Percentiles rank a stretch among this genome's conserved stretches.
Evolutionary conservation across 1,140 invertebrate species (phyloP).

Genomic region (Bombus confusus): DNA sequence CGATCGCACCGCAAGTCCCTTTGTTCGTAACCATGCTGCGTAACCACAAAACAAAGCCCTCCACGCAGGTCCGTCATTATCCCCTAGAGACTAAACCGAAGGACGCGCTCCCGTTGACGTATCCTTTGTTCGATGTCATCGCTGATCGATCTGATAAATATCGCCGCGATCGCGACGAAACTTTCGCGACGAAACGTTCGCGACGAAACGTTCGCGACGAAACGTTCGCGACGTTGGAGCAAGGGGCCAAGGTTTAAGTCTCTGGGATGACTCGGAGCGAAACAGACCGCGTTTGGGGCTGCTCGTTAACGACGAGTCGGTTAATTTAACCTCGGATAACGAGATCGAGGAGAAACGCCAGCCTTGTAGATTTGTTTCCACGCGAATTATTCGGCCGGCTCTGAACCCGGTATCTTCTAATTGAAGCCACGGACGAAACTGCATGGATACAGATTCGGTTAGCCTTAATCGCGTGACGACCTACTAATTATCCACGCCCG

Average conservation of each 20-base stretch:
- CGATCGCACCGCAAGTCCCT: constrained; percentile 27
- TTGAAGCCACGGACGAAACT: constrained; percentile 40
- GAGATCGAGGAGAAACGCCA: not conserved
- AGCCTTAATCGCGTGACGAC: constrained; percentile 67
- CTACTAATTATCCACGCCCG: constrained; percentile 66
- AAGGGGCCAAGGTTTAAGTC: not conserved
- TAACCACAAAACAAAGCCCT: constrained; percentile 55
- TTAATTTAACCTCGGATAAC: constrained; percentile 28
- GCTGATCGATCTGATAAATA: too few species aligned
- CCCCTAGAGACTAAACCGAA: constrained; percentile 26
- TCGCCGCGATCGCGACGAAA: too few species aligned
- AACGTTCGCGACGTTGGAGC: not conserved
- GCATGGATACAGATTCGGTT: constrained; percentile 64
- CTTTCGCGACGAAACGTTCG: too few species aligned
- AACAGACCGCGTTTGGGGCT: not conserved
- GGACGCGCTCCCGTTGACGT: not conserved
- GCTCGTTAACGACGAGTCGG: constrained; percentile 13
- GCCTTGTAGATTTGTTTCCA: constrained; percentile 48
- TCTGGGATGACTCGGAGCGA: not conserved
- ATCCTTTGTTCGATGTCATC: constrained; percentile 29
- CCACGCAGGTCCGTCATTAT: not conserved
- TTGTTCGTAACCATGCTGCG: constrained; percentile 53
- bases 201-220: not conserved
- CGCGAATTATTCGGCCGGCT: constrained; percentile 50
- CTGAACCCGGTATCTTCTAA: constrained; percentile 30